Conservation (phyloP, 2,797 vertebrate genomes). For the Adrianichthys oophorus region DNA sequence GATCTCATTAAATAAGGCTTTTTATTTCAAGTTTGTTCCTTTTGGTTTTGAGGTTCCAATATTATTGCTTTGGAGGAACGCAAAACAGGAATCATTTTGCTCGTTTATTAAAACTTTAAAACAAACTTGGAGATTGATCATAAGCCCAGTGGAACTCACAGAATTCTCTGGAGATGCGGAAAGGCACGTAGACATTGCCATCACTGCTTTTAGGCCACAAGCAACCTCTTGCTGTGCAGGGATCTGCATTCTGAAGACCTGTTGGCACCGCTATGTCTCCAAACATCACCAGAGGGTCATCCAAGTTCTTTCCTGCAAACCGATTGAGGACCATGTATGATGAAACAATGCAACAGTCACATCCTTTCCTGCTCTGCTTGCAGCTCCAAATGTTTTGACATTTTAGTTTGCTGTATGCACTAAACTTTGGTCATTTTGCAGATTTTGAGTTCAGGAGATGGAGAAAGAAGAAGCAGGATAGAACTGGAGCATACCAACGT, state of each 20-base stretch:
- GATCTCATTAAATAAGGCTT: no score
- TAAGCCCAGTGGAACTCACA: constrained; percentile 49
- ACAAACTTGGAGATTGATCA: background rate
- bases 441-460: background rate
- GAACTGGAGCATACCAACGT: constrained; percentile 58
- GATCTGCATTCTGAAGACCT: constrained; percentile 64
- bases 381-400: no score
- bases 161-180: constrained; percentile 49
- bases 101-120: background rate
- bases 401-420: no score
- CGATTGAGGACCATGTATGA: background rate
- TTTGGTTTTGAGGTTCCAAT: no score
- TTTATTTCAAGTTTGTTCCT: no score
- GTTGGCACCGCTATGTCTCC: constrained; percentile 68
- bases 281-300: constrained; percentile 55
- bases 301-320: constrained; percentile 47
- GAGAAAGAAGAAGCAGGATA: background rate
- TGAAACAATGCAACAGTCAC: no score
- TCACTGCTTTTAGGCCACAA: constrained; percentile 57
- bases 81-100: no score
- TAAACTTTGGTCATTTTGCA: no score
- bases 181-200: constrained; percentile 67
- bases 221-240: constrained; percentile 59
- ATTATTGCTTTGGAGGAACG: no score
- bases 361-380: no score